Conservation (phyloP, 2,113 vertebrate species). For the Chelonoidis abingdonii region DNA sequence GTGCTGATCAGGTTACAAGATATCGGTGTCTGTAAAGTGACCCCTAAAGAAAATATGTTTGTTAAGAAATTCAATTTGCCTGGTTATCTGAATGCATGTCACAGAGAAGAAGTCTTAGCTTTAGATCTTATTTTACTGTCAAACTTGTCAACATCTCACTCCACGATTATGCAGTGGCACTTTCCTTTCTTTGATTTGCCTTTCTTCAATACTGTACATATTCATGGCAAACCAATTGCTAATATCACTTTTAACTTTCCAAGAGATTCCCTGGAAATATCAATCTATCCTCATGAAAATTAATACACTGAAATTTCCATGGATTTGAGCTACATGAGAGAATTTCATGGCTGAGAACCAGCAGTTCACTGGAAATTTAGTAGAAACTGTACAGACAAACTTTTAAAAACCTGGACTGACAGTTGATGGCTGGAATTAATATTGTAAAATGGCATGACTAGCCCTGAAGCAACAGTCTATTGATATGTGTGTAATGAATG, state of each 20-base stretch:
- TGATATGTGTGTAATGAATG: background rate
- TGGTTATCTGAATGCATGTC: slow-evolving; percentile 31
- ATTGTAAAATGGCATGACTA: background rate
- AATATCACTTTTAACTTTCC: slow-evolving; percentile 15
- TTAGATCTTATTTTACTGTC: slow-evolving; percentile 36
- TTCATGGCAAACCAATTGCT: slow-evolving; percentile 35
- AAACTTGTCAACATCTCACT: slow-evolving; percentile 10
- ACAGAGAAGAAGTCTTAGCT: slow-evolving; percentile 32
- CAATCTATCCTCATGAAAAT: slow-evolving; percentile 14
- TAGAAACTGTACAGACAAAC: background rate
- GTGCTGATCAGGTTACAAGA: slow-evolving; percentile 76
- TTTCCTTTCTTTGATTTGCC: slow-evolving; percentile 31
- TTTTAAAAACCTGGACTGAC: background rate
- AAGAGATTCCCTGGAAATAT: background rate
- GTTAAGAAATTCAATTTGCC: slow-evolving; percentile 28
- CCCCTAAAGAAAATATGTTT: slow-evolving; percentile 37
- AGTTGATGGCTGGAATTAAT: slow-evolving; percentile 21
- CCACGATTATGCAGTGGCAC: background rate
- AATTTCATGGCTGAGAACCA: background rate
- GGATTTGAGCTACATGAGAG: background rate
- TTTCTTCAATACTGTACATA: slow-evolving; percentile 25
- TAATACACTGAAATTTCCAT: background rate
- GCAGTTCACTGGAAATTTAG: slow-evolving; percentile 2
- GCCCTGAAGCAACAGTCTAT: background rate
- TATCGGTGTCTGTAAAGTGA: slow-evolving; percentile 62